Percentiles rank a stretch among this genome's conserved stretches.
Evolutionary conservation across 1,140 invertebrate genomes (phyloP).

Genomic region (Microplitis demolitor): DNA sequence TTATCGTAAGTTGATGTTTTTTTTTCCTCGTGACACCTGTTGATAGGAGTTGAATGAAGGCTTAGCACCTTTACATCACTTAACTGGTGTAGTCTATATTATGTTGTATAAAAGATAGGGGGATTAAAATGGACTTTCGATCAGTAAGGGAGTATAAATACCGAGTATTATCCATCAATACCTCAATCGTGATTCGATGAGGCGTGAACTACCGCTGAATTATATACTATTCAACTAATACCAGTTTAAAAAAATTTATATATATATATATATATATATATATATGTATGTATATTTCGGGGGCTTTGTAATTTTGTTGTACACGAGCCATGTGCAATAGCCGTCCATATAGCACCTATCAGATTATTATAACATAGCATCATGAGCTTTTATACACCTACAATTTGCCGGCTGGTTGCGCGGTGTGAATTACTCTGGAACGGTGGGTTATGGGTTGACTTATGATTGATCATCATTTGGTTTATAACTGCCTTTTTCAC

Average conservation of each 20-base stretch:
- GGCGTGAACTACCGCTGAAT: constrained; percentile 20
- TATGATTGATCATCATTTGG: too few species aligned
- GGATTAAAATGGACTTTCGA: neutral
- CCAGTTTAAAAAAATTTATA: neutral
- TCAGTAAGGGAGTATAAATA: neutral
- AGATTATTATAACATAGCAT: too few species aligned
- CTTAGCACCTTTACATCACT: neutral
- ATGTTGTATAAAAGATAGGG: neutral
- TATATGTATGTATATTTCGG: neutral
- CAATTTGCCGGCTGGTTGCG: constrained; percentile 23
- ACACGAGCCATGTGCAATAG: neutral
- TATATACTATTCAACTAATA: constrained; percentile 3
- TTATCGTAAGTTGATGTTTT: neutral
- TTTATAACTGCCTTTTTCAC: too few species aligned
- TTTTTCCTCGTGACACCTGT: neutral
- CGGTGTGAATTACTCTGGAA: constrained; percentile 3
- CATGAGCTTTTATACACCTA: neutral
- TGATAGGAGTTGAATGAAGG: neutral
- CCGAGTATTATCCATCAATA: neutral
- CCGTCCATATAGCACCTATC: too few species aligned
- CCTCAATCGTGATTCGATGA: constrained; percentile 16
- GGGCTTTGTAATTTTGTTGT: neutral
- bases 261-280: too few species aligned
- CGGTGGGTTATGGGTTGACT: too few species aligned
- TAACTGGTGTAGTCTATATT: too few species aligned